Base-by-base conservation (phyloP, 2,113 vertebrate genomes). In the Lipophrys pholis region DNA sequence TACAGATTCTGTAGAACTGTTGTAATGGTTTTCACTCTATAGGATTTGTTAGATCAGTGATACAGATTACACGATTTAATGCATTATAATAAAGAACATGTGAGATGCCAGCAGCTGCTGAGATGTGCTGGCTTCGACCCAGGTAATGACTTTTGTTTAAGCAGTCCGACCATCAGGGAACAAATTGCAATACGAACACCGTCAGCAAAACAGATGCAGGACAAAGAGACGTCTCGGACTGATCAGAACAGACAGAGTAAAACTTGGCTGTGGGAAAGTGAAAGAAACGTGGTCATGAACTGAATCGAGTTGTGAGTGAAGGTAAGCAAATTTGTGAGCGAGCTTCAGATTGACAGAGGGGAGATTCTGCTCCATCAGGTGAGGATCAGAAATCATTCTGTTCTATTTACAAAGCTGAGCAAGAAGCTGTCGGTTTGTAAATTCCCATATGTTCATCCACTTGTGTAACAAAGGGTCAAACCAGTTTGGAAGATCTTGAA, bases 71-170 rank as follows among this genome's bases (percentile, higher is more conserved):
- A 51, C 36, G 14, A 48, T 52, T 1, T 51, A 41, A 60, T 21
- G 36, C 6, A 0, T 39, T 11, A 35, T 53, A 3, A 35, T 30
- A 30, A 30, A 30, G 2, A 21, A 43, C 0, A 10, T 1, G 3
- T 54, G 17, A 79, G 15, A 36, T 65, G 77, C 51, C 48, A 54
- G 35, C 69, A 80, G 80, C 71, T 79, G 61, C 58, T 36, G 71
- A 60, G 58, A 74, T 11, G 36, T 1, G 1, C 8, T 84, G 85
- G 85, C 73, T 39, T 1, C 6, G 3, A 8, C 80, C 76, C 85
- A 82, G 68, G 69, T 16, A 36, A 78, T 1, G 41, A 41, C 65
- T 81, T 85, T 87, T 82, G 76, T 87, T 76, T 63, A 52, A 66
- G 67, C 59, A 66, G 76, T 38, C 36, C 57, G 17, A 68, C 54